These are phyloP conservation scores for Norana najaformis DNA, from an alignment of 2,888 invertebrate genomes.

Conservation along the genomic window DNA sequence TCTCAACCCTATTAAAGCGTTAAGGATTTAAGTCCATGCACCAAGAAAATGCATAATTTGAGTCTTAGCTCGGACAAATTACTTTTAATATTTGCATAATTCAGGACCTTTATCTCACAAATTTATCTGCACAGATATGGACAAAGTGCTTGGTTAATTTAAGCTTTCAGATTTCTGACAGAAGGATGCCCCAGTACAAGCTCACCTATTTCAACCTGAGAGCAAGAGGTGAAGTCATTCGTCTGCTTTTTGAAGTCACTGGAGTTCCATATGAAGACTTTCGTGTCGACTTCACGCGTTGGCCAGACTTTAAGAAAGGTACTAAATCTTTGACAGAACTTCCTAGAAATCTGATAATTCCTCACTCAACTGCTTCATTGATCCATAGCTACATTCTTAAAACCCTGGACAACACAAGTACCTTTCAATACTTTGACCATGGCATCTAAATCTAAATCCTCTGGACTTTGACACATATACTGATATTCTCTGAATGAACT, in stretches of 20 bases:
- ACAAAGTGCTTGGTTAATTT: not conserved
- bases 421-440: not conserved
- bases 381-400: no score
- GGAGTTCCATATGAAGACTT: conserved; percentile 68
- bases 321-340: conserved; percentile 18
- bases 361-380: not conserved
- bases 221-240: conserved; percentile 68
- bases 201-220: conserved; percentile 69
- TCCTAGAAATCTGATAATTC: not conserved
- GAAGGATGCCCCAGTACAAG: conserved; percentile 20
- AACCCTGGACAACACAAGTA: no score
- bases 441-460: not conserved
- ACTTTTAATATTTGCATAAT: no score
- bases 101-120: not conserved
- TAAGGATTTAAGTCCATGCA: not conserved
- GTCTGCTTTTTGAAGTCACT: conserved; percentile 68
- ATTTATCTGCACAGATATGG: not conserved
- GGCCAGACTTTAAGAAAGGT: conserved; percentile 46
- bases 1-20: no score
- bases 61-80: not conserved
- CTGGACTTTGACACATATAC: not conserved
- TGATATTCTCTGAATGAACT: not conserved
- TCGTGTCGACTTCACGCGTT: conserved; percentile 65
- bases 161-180: not conserved
- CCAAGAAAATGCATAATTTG: not conserved